phyloP scores from a whole-genome alignment of 2,113 vertebrate genomes.

The Pycnonotus jocosus region DNA sequence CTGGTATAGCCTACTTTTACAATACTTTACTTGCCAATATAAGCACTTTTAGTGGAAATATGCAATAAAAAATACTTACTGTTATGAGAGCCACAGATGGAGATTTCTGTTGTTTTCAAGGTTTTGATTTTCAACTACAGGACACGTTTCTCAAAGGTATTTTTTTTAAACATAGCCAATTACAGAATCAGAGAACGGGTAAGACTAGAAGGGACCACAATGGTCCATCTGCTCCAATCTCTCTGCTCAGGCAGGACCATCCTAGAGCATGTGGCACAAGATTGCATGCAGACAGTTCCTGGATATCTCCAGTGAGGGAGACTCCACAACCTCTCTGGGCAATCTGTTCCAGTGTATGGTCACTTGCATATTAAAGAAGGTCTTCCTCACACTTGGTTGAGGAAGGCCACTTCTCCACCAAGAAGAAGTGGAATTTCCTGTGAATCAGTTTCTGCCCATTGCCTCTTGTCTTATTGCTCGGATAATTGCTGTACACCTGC shows the following conservation, averaged over 20 bases:
- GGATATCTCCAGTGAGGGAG: not conserved
- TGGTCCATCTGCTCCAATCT: not conserved
- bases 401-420: not conserved
- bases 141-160: fast-evolving
- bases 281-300: not conserved
- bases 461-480: not conserved
- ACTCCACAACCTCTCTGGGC: not conserved
- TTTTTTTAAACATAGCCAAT: not conserved
- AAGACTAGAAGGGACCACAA: not conserved
- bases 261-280: not conserved
- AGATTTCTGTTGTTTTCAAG: not conserved
- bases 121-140: not conserved
- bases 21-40: not conserved
- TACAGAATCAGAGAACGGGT: not conserved
- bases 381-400: not conserved
- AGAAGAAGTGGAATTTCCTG: not conserved
- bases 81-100: not conserved
- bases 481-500: not conserved
- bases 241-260: not conserved
- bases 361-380: not conserved
- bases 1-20: not conserved
- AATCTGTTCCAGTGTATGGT: not conserved
- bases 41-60: not conserved
- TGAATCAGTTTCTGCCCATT: not conserved
- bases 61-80: not conserved